Base-by-base conservation (phyloP, 2,888 invertebrate genomes). In the Campoplex capitator region DNA sequence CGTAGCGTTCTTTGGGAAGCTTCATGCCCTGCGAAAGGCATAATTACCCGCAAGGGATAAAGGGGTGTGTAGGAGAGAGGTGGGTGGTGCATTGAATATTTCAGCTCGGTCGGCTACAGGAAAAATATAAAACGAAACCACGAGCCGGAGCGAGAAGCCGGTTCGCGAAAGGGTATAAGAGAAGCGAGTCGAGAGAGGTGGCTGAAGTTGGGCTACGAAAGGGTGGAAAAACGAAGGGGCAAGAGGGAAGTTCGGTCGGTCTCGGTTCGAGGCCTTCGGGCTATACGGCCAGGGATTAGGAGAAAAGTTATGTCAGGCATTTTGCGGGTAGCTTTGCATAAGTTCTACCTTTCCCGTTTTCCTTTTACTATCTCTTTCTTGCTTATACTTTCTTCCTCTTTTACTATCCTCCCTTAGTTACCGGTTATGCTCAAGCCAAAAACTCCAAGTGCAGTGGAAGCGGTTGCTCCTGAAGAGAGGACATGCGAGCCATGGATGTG, bases 281-380 rank as follows among this genome's bases (percentile, higher is more conserved):
- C 89, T 84, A 77, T 83, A 88, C 88, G 82, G 83, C 88, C 88
- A 85, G 90, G 93, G 93, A 93, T 93, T 93, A 93, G 91, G 89
- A 89, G 88, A 76, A 91, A 92, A 93, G 91, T 93, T 92, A 93
- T 92, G 91, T 90, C 91, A 89, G 92, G 89, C 91, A 92, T 93
- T 93, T 92, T 91, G 92, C 90, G 91, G 92, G 87, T 89, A 92
- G 92, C 92, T 93, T 93, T 93, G 92, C 93, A 93, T 93, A 93
- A 93, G 91, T 92, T 92, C 89, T 88, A 86, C 89, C 85, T 83
- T 88, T 80, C 88, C 54, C 89, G 82, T 87, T 83, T 74, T 62
- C 83, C 73, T 65, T 62, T 62, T 62, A 62, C 78, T 78, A 71
- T 74, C 75, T 68, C 85, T 76, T 77, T 79, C 80, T 79, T n/a